Base-by-base conservation (phyloP, 2,888 invertebrate genomes). In the Omphaloscelis lunosa region DNA sequence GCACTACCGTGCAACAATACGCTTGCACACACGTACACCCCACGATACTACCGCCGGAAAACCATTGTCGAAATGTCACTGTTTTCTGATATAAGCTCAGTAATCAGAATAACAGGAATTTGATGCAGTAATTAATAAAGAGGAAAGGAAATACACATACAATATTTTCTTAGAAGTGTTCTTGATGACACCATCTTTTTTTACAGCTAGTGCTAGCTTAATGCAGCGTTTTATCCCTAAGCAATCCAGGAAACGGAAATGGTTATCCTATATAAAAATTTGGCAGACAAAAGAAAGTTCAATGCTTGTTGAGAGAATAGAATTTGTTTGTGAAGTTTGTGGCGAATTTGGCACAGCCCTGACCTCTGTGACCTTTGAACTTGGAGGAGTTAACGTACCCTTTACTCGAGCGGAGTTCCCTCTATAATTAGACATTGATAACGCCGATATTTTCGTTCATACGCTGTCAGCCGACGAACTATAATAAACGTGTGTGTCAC, bases 321-420 rank as follows among this genome's bases (percentile, higher is more conserved):
- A 79, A 72, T 87, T 87, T 86, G 80, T 87, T 87, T 82, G 81
- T 79, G 83, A 88, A 86, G 71, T 85, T 86, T 75, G 69, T 80
- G 79, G 84, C 85, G 79, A 86, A 88, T 87, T 91, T 83, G 83
- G 90, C 86, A 90, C 88, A 92, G 90, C 93, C 93, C 89, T 95
- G 96, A 96, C 92, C 96, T 92, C 91, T 41, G 85, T 90, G 95
- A 96, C 94, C 96, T 95, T 94, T 96, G 96, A 96, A 95, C 96
- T 96, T 96, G 94, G 92, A 93, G 94, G 92, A 93, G 95, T 95
- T 93, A 95, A 94, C 92, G 95, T 94, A 95, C 95, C 96, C 96
- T 96, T 95, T 95, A 96, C 94, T 95, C 91, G 94, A 91, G 89
- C 91, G 94, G 93, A 93, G 94, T 90, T 93, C 91, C 92, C 87